Evolutionary conservation across 1,140 invertebrate genomes (phyloP).

Genomic region (Microvelia longipes): DNA sequence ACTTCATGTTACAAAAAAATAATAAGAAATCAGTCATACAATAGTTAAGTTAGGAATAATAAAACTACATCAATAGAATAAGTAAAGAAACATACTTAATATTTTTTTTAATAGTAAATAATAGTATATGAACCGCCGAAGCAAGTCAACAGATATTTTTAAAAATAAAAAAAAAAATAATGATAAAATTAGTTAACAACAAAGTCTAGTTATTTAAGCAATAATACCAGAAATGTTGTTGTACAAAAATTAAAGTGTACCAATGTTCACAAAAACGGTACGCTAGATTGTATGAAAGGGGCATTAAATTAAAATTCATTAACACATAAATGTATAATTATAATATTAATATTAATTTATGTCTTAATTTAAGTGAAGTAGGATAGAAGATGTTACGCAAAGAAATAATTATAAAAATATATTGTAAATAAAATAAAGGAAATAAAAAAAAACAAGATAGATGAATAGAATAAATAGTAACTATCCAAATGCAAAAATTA

Average conservation of each 20-base stretch:
- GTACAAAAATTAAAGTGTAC: neutral
- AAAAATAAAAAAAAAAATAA: neutral
- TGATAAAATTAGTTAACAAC: neutral
- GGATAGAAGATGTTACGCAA: neutral
- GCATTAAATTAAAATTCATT: neutral
- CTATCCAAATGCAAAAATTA: neutral
- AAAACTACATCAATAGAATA: neutral
- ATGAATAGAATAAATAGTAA: neutral
- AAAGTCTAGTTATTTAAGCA: neutral
- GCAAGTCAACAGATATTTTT: neutral
- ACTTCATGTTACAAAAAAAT: neutral
- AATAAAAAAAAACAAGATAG: neutral
- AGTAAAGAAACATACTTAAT: neutral
- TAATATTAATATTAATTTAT: neutral
- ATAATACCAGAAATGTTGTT: neutral
- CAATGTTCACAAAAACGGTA: neutral
- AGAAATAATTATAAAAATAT: neutral
- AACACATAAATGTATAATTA: neutral
- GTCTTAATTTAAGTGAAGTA: neutral
- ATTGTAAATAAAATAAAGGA: neutral
- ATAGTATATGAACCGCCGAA: neutral
- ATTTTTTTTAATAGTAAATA: neutral
- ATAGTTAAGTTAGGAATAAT: neutral
- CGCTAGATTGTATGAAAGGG: neutral
- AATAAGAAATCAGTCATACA: neutral